These are phyloP conservation scores for Accipiter virgatus DNA, from an alignment of 2,113 vertebrate species.

Conservation along the genomic window DNA sequence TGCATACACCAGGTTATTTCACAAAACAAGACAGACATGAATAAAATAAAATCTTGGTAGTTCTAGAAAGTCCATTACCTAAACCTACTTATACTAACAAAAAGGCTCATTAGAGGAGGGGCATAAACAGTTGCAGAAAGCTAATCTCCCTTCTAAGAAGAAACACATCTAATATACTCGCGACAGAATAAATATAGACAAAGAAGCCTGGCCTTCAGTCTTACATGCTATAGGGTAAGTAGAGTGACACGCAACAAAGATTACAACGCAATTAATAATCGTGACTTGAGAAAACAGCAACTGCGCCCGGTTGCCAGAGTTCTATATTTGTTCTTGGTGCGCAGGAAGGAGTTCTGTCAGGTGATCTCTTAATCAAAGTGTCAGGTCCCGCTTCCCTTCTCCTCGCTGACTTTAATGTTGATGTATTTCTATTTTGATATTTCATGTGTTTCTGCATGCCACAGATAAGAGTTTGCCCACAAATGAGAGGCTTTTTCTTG, in stretches of 20 bases:
- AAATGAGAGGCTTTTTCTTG: not conserved
- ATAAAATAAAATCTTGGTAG: not conserved
- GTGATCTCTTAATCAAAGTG: slow-evolving; percentile 32
- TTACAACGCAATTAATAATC: slow-evolving; percentile 16
- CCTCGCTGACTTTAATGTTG: slow-evolving; percentile 13
- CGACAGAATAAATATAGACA: not conserved
- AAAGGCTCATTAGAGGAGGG: not conserved
- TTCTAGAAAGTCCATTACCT: not conserved
- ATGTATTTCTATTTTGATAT: slow-evolving; percentile 49
- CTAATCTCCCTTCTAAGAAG: not conserved
- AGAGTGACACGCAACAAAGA: not conserved
- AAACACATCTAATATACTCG: not conserved
- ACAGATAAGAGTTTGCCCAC: slow-evolving; percentile 46
- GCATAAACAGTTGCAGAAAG: not conserved
- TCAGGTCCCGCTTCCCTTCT: slow-evolving; percentile 14
- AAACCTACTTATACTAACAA: not conserved
- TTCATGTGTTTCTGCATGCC: slow-evolving; percentile 35
- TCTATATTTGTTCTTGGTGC: not conserved
- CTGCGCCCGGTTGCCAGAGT: not conserved
- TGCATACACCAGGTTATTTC: not conserved
- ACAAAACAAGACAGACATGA: not conserved
- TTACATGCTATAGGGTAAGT: not conserved
- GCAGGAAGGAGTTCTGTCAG: slow-evolving; percentile 28
- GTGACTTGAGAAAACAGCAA: slow-evolving; percentile 42
- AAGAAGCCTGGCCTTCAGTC: not conserved